A percentile compares a stretch with the other conserved stretches of the same genome.
Conservation (phyloP, 1,140 invertebrate species). For the Eumeta japonica region DNA sequence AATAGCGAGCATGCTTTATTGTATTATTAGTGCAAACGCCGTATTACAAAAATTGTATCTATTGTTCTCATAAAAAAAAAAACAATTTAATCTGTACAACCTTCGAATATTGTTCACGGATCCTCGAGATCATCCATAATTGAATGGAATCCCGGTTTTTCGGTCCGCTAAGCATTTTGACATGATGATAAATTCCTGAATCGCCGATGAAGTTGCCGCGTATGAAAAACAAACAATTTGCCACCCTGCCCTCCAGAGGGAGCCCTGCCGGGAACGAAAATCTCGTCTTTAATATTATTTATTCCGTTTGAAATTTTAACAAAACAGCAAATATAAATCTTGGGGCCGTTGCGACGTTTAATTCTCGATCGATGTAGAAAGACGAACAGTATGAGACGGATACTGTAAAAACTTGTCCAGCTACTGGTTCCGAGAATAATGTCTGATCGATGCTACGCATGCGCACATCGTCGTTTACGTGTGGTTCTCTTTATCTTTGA, state of each 20-base stretch:
- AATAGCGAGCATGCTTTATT: too few relatives aligned
- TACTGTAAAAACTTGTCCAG: constrained; percentile 38
- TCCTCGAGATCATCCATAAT: constrained; percentile 55
- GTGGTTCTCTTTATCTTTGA: too few relatives aligned
- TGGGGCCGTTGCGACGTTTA: constrained; percentile 32
- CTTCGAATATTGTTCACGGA: constrained; percentile 57
- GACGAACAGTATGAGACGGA: constrained; percentile 24
- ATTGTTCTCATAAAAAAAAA: too few relatives aligned
- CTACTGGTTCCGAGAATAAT: constrained; percentile 43
- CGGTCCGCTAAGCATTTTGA: constrained; percentile 22
- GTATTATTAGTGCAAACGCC: too few relatives aligned
- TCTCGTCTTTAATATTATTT: constrained; percentile 8
- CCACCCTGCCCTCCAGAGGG: constrained; percentile 42
- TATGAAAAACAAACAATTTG: constrained; percentile 40
- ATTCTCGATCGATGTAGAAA: constrained; percentile 6
- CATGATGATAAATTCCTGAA: constrained; percentile 47
- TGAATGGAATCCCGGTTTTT: constrained; percentile 53
- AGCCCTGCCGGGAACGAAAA: constrained; percentile 28
- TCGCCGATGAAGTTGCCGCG: constrained; percentile 17
- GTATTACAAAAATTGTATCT: too few relatives aligned
- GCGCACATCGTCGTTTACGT: too few relatives aligned
- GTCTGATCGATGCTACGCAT: too few relatives aligned
- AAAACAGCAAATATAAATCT: constrained; percentile 31
- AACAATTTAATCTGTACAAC: too few relatives aligned
- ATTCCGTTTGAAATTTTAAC: constrained; percentile 24